phyloP scores from a whole-genome alignment of 2,888 invertebrate species.

The Petrolisthes cinctipes region DNA sequence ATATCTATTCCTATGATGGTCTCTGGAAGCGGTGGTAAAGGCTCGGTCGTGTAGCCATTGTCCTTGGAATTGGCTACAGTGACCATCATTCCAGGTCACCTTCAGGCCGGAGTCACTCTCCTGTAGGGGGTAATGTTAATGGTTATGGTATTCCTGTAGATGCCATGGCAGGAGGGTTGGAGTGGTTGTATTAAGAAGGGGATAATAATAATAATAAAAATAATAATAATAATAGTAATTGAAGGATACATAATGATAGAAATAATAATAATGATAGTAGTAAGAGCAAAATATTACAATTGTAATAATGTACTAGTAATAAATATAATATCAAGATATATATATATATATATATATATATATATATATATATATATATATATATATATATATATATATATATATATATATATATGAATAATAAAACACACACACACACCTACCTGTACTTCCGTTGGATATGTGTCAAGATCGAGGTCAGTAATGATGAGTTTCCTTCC shows the following conservation, averaged over 20 bases:
- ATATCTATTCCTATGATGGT: constrained; percentile 35
- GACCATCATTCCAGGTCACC: constrained; percentile 60
- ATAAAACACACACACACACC: neutral
- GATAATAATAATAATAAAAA: neutral
- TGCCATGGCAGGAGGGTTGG: too few species aligned
- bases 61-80: constrained; percentile 36
- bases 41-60: constrained; percentile 59
- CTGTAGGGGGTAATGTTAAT: constrained; percentile 11
- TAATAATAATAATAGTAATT: neutral
- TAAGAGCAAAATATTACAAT: too few species aligned
- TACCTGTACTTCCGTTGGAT: constrained; percentile 68
- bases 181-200: neutral
- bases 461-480: constrained; percentile 74
- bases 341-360: too few species aligned
- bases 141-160: neutral
- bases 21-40: constrained; percentile 53
- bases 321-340: too few species aligned
- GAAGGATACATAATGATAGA: neutral
- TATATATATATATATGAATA: too few species aligned
- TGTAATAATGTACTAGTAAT: too few species aligned
- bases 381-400: too few species aligned
- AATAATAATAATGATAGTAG: neutral
- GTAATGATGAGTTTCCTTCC: constrained; percentile 77
- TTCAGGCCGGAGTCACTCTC: constrained; percentile 11
- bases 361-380: too few species aligned